Evolutionary conservation across 2,888 invertebrate species (phyloP).

Genomic region (Trissoscelio sp.): DNA sequence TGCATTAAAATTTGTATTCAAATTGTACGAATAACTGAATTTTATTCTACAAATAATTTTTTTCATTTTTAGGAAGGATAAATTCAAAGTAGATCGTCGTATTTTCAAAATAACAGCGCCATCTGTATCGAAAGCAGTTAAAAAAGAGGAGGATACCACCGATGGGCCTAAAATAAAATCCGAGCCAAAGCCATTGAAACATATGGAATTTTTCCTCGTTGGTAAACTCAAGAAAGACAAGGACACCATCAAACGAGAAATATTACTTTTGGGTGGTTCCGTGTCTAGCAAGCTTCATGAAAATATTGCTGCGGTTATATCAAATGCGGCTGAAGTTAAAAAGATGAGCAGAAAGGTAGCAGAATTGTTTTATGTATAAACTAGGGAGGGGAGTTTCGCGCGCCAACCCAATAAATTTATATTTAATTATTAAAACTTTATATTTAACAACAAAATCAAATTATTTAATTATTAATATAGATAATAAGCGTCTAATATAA

Average conservation of each 20-base stretch:
- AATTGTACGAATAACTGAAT: no score
- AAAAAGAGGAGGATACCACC: constrained; percentile 84
- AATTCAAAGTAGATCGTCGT: constrained; percentile 86
- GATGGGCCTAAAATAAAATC: constrained; percentile 86
- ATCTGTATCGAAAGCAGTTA: constrained; percentile 82
- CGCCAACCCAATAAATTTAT: no score
- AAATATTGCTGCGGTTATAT: constrained; percentile 90
- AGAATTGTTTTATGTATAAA: no score
- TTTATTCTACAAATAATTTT: no score
- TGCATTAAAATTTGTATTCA: constrained; percentile 68
- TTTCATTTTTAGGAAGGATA: constrained; percentile 85
- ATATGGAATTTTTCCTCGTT: constrained; percentile 90
- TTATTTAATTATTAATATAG: no score
- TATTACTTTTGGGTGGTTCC: constrained; percentile 91
- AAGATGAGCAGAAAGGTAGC: constrained; percentile 86
- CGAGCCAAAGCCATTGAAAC: constrained; percentile 88
- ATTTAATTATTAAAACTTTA: no score
- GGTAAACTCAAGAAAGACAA: constrained; percentile 86
- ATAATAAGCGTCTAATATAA: no score
- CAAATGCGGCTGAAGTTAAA: constrained; percentile 88
- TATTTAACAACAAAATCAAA: no score
- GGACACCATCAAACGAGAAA: constrained; percentile 87
- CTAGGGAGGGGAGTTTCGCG: no score
- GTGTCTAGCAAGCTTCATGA: constrained; percentile 87
- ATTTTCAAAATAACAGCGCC: constrained; percentile 85